phyloP scores from a whole-genome alignment of 2,888 invertebrate species.

The Cheilosia grossa region DNA sequence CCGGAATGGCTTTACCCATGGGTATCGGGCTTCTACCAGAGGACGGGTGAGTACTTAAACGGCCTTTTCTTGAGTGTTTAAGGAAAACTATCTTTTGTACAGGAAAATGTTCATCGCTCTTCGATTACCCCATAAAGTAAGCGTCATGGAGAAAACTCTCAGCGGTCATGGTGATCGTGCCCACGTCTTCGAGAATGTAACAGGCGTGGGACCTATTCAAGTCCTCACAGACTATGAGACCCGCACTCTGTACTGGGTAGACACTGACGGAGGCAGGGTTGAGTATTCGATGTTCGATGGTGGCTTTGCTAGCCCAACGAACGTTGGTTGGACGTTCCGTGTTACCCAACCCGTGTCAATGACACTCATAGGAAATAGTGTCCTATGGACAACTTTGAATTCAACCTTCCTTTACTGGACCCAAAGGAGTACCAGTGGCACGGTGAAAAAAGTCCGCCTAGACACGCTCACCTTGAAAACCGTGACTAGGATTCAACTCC shows the following conservation, averaged over 20 bases:
- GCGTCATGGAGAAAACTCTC: constrained; percentile 88
- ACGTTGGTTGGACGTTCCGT: constrained; percentile 79
- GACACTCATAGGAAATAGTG: constrained; percentile 85
- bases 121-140: constrained; percentile 82
- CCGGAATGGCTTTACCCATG: constrained; percentile 86
- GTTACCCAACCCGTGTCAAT: constrained; percentile 85
- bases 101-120: constrained; percentile 88
- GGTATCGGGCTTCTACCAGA: constrained; percentile 86
- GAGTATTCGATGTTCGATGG: constrained; percentile 87
- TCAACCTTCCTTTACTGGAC: constrained; percentile 86
- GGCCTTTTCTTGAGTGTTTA: not conserved
- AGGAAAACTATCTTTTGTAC: not conserved
- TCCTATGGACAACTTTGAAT: constrained; percentile 88
- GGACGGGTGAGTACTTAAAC: constrained; percentile 77
- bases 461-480: constrained; percentile 76
- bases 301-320: constrained; percentile 76
- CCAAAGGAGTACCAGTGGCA: constrained; percentile 83
- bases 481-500: constrained; percentile 77
- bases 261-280: constrained; percentile 87
- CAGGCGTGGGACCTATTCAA: constrained; percentile 81
- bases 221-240: constrained; percentile 83
- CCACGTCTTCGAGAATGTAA: constrained; percentile 80
- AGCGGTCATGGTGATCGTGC: constrained; percentile 85
- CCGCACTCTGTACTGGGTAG: constrained; percentile 87
- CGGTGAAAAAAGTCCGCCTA: constrained; percentile 80